phyloP scores from a whole-genome alignment of 2,113 vertebrate genomes.

The Speoplatyrhinus poulsoni region DNA sequence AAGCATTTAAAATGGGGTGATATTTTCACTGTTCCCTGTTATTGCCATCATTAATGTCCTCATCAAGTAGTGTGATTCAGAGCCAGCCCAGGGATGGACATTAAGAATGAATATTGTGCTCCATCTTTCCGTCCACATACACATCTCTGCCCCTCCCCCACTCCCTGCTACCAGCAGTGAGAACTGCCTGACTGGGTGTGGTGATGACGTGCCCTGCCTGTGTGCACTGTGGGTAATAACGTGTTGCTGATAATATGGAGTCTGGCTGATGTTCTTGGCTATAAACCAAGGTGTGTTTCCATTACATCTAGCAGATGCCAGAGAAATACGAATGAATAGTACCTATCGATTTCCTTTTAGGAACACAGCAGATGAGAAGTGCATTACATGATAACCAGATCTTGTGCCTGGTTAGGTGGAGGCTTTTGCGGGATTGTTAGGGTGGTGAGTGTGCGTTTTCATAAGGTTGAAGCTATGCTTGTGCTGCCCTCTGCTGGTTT shows the following conservation, averaged over 20 bases:
- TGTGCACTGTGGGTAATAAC: constrained; percentile 75
- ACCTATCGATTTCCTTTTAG: constrained; percentile 14
- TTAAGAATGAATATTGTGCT: constrained; percentile 35
- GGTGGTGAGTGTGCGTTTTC: constrained; percentile 42
- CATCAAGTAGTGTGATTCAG: background rate
- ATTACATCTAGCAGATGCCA: background rate
- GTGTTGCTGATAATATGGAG: constrained; percentile 68
- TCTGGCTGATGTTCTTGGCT: constrained; percentile 21
- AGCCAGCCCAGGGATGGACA: constrained; percentile 26
- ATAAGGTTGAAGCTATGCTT: constrained; percentile 37
- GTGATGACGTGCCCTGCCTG: constrained; percentile 62
- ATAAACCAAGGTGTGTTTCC: background rate
- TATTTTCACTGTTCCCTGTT: background rate
- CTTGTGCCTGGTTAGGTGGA: constrained; percentile 21
- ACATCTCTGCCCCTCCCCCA: constrained; percentile 61
- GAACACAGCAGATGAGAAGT: constrained; percentile 19
- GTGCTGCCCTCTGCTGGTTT: constrained; percentile 69
- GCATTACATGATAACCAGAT: constrained; percentile 8
- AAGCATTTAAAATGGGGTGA: background rate
- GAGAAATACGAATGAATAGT: background rate
- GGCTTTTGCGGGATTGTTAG: constrained; percentile 34
- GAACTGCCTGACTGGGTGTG: constrained; percentile 69
- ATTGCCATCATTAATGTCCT: background rate
- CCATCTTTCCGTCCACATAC: constrained; percentile 41
- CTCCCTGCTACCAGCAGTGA: constrained; percentile 37